Evolutionary conservation across 2,113 vertebrate species (phyloP).

Genomic region (Circaetus cinerascens): DNA sequence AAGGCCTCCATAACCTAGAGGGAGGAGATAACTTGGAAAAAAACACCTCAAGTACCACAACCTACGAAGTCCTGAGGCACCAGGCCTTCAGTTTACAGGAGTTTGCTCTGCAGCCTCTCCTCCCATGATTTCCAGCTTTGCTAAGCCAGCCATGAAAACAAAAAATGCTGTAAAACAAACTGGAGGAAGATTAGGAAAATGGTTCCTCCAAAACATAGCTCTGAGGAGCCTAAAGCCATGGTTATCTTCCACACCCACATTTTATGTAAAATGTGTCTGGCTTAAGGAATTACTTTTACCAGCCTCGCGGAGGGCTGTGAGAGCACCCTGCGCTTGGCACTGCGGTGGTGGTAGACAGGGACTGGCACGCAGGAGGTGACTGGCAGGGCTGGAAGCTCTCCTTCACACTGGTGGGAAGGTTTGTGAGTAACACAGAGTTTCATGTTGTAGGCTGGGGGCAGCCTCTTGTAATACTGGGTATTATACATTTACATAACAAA

Average conservation of each 20-base stretch:
- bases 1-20: not conserved
- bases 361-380: not conserved
- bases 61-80: not conserved
- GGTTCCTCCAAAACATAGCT: not conserved
- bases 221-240: not conserved
- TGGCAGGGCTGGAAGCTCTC: not conserved
- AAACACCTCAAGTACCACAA: not conserved
- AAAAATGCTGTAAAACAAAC: not conserved
- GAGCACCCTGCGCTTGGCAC: not conserved
- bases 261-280: not conserved
- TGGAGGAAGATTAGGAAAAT: not conserved
- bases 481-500: not conserved
- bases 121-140: not conserved
- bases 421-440: not conserved
- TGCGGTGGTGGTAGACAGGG: rapidly evolving
- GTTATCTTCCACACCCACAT: not conserved
- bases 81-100: not conserved
- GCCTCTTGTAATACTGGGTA: not conserved
- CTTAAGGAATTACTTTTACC: not conserved
- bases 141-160: not conserved
- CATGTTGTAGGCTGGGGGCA: not conserved
- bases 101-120: not conserved
- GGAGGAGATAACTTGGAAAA: not conserved
- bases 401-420: not conserved
- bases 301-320: not conserved